phyloP scores from a whole-genome alignment of 2,797 vertebrate species.

The Neosilurus mollespiculum region DNA sequence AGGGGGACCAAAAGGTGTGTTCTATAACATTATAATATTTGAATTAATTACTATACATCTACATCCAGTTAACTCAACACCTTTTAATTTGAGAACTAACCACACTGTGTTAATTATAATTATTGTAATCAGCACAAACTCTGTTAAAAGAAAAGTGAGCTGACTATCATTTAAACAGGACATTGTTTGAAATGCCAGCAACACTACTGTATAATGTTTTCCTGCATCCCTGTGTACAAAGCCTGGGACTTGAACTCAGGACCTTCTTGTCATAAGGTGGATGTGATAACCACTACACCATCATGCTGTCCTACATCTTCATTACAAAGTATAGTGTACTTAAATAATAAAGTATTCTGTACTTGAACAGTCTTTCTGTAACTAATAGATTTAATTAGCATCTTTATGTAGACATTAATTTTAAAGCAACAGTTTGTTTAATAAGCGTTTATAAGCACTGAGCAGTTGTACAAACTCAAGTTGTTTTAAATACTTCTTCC shows the following conservation, averaged over 20 bases:
- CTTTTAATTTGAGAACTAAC: neutral
- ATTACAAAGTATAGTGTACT: neutral
- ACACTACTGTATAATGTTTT: neutral
- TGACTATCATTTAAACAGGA: neutral
- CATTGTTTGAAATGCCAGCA: neutral
- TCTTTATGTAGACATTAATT: neutral
- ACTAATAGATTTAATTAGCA: neutral
- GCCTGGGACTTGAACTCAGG: no score
- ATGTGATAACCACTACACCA: no score
- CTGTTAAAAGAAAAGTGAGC: no score
- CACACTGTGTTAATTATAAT: neutral
- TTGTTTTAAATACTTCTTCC: conserved; percentile 23
- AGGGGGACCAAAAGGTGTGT: no score
- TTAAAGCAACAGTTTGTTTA: neutral
- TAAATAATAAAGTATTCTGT: neutral
- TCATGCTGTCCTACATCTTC: neutral
- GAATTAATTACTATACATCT: no score
- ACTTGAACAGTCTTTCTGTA: neutral
- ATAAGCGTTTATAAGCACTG: neutral
- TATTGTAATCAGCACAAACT: no score
- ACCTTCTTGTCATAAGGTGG: no score
- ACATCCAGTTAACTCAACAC: no score
- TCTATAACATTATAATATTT: no score
- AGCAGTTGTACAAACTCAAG: neutral
- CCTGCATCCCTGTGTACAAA: neutral